phyloP scores from a whole-genome alignment of 2,888 invertebrate species.

The Teleogryllus oceanicus region DNA sequence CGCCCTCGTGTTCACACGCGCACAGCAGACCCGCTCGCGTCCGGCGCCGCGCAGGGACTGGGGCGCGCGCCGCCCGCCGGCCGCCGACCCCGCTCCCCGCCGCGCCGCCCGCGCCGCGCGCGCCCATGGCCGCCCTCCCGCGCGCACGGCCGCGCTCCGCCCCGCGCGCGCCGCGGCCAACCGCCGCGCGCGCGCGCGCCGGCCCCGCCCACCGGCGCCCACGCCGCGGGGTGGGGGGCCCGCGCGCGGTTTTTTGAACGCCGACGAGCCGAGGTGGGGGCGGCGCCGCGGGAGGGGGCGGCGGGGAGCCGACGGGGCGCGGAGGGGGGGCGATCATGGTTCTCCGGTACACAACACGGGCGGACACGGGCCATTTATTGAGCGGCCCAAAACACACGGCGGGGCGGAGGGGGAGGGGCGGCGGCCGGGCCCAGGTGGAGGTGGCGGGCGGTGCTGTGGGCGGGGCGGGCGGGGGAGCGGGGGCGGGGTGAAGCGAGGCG shows the following conservation, averaged over 20 bases:
- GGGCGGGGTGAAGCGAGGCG: too few species aligned
- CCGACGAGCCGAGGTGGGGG: background rate
- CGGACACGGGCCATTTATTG: slow-evolving; percentile 18
- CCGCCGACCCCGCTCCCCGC: slow-evolving; percentile 3
- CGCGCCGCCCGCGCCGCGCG: slow-evolving; percentile 3
- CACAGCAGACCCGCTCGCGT: slow-evolving; percentile 19
- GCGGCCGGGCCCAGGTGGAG: background rate
- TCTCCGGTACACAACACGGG: slow-evolving; percentile 18
- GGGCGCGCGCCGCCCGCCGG: background rate
- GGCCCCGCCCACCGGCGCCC: background rate
- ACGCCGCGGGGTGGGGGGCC: background rate
- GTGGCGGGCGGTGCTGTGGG: too few species aligned
- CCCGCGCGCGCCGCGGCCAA: background rate
- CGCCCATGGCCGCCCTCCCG: background rate
- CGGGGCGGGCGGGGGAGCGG: too few species aligned
- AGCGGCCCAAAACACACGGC: slow-evolving; percentile 10
- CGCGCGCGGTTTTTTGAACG: slow-evolving; percentile 3
- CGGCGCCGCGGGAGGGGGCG: background rate
- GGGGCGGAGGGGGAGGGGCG: background rate
- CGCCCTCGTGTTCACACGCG: background rate
- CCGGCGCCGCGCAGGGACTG: background rate
- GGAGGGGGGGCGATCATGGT: slow-evolving; percentile 25
- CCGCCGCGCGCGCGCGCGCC: background rate
- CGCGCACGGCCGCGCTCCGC: background rate
- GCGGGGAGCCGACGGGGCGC: background rate